Conservation (phyloP, 2,113 vertebrate genomes). For the Limanda limanda region DNA sequence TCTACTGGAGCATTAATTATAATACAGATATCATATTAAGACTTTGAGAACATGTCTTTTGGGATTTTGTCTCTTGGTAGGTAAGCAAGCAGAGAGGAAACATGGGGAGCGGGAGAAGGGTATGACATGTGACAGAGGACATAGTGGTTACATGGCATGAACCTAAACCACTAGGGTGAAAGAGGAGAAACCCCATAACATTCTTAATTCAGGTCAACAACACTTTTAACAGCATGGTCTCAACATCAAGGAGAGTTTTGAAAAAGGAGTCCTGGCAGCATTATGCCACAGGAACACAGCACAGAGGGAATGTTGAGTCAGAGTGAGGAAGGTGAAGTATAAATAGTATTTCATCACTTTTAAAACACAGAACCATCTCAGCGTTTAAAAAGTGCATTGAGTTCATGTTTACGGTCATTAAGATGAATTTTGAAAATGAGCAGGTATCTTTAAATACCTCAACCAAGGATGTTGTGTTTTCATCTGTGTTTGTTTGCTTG, state of each 20-base stretch:
- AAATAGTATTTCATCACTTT: too few species aligned
- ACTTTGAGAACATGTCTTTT: not conserved
- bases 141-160: slow-evolving; percentile 36
- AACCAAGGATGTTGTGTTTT: too few species aligned
- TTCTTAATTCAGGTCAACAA: slow-evolving; percentile 49
- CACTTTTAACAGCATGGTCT: slow-evolving; percentile 43
- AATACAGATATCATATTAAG: not conserved
- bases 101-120: not conserved
- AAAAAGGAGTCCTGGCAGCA: not conserved
- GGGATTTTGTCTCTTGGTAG: not conserved
- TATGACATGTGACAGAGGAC: not conserved
- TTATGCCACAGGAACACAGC: slow-evolving; percentile 35
- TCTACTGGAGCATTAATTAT: not conserved
- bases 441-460: too few species aligned
- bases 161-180: slow-evolving; percentile 36
- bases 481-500: too few species aligned
- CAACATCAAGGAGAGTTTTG: slow-evolving; percentile 35
- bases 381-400: not conserved
- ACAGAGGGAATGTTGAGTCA: not conserved
- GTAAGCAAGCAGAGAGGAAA: not conserved
- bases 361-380: not conserved
- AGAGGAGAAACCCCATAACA: slow-evolving; percentile 39
- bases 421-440: too few species aligned
- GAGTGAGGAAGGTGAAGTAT: too few species aligned
- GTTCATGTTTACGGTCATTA: too few species aligned